Evolutionary conservation across 2,797 vertebrate genomes (phyloP).

Genomic region (Muscicapa comitata): DNA sequence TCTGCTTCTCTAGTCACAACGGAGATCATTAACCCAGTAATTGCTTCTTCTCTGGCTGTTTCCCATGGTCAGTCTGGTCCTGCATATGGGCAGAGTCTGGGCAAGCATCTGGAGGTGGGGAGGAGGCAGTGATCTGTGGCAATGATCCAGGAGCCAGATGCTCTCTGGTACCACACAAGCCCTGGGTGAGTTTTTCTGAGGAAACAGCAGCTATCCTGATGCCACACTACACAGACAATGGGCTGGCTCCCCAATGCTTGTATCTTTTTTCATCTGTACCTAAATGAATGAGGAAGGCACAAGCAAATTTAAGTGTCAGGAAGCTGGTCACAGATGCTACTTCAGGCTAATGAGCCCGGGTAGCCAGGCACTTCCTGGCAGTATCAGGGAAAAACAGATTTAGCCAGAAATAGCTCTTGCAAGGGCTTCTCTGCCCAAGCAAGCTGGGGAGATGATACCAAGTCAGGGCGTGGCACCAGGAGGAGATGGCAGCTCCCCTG

Average conservation of each 20-base stretch:
- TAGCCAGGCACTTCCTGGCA: neutral
- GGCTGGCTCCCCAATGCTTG: neutral
- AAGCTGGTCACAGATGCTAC: neutral
- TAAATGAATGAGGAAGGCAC: neutral
- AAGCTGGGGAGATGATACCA: neutral
- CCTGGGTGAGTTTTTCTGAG: neutral
- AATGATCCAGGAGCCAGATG: neutral
- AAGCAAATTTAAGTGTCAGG: rapidly evolving
- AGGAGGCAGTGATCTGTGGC: neutral
- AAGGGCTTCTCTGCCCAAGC: neutral
- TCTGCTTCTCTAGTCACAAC: neutral
- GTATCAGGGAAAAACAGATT: neutral
- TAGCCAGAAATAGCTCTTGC: neutral
- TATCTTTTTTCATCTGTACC: neutral
- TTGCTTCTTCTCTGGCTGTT: neutral
- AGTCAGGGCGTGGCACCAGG: neutral
- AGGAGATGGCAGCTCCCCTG: neutral
- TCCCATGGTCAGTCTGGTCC: rapidly evolving
- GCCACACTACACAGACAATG: neutral
- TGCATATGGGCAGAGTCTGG: neutral
- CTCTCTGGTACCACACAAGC: neutral
- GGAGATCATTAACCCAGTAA: neutral
- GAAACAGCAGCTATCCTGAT: neutral
- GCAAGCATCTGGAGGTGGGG: neutral
- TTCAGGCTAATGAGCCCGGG: neutral